These are phyloP conservation scores for Merodon equestris DNA, from an alignment of 2,888 invertebrate genomes.

Conservation along the genomic window DNA sequence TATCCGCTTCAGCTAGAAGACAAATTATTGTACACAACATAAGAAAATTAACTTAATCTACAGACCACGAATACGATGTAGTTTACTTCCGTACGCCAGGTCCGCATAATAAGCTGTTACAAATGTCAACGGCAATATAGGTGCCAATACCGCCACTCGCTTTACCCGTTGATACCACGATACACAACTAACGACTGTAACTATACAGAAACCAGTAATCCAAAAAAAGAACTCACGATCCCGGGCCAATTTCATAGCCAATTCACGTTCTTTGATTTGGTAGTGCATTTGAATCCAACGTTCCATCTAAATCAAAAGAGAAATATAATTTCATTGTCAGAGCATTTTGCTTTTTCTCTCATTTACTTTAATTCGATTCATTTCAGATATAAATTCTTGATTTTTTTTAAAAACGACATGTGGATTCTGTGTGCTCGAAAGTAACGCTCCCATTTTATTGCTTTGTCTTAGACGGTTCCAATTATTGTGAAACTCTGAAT, in stretches of 20 bases:
- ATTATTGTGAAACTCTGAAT: too few relatives aligned
- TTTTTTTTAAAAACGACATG: conserved; percentile 38
- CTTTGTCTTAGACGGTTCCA: too few relatives aligned
- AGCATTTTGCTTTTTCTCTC: not conserved
- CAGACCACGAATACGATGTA: conserved; percentile 86
- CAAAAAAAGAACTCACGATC: conserved; percentile 87
- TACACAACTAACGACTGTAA: conserved; percentile 80
- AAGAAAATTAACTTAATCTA: conserved; percentile 21
- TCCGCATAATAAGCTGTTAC: conserved; percentile 86
- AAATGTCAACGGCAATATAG: conserved; percentile 86
- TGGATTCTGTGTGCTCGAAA: conserved; percentile 24
- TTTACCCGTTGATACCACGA: conserved; percentile 82
- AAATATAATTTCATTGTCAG: conserved; percentile 3
- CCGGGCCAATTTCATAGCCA: conserved; percentile 85
- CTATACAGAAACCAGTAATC: conserved; percentile 84
- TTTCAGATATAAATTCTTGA: conserved; percentile 56
- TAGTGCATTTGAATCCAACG: conserved; percentile 89
- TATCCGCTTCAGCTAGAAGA: conserved; percentile 85
- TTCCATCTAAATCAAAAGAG: conserved; percentile 82
- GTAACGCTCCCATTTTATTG: conserved; percentile 40
- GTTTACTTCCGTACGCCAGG: conserved; percentile 87
- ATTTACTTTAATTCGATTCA: conserved; percentile 62
- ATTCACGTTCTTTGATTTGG: conserved; percentile 87
- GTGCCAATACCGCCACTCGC: conserved; percentile 82
- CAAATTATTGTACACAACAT: too few relatives aligned